These are phyloP conservation scores for Nemapogon koenigi DNA, from an alignment of 2,888 invertebrate species.

Conservation along the genomic window DNA sequence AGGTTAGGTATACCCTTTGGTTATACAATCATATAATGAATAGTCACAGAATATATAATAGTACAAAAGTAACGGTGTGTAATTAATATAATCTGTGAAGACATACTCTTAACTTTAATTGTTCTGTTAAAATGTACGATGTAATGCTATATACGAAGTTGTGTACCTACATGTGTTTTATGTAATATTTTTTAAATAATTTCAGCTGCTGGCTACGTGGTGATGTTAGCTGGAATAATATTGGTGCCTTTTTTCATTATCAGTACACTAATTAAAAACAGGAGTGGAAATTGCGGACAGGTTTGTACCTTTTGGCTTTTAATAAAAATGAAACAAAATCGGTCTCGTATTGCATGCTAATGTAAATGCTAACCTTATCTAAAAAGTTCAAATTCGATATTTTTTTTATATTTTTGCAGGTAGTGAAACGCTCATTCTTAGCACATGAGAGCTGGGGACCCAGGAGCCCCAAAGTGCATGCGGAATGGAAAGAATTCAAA, in stretches of 20 bases:
- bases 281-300: constrained; percentile 27
- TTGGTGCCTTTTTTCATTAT: constrained; percentile 37
- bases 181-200: too few relatives aligned
- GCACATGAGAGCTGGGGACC: constrained; percentile 70
- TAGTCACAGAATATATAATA: too few relatives aligned
- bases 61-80: too few relatives aligned
- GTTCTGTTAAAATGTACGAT: too few relatives aligned
- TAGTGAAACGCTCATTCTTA: constrained; percentile 38
- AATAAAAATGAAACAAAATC: neutral
- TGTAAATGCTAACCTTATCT: neutral
- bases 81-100: too few relatives aligned
- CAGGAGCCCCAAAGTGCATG: constrained; percentile 41
- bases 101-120: too few relatives aligned
- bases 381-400: neutral
- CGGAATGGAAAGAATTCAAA: constrained; percentile 66
- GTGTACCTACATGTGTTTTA: too few relatives aligned
- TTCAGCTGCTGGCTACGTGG: constrained; percentile 42
- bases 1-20: too few relatives aligned
- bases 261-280: constrained; percentile 27
- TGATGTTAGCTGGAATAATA: constrained; percentile 35
- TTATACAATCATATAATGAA: too few relatives aligned
- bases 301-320: constrained; percentile 21
- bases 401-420: constrained; percentile 32
- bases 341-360: neutral
- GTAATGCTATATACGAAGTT: too few relatives aligned